These are phyloP conservation scores for Mycetomoellerius zeteki DNA, from an alignment of 1,140 invertebrate species.

Conservation along the genomic window DNA sequence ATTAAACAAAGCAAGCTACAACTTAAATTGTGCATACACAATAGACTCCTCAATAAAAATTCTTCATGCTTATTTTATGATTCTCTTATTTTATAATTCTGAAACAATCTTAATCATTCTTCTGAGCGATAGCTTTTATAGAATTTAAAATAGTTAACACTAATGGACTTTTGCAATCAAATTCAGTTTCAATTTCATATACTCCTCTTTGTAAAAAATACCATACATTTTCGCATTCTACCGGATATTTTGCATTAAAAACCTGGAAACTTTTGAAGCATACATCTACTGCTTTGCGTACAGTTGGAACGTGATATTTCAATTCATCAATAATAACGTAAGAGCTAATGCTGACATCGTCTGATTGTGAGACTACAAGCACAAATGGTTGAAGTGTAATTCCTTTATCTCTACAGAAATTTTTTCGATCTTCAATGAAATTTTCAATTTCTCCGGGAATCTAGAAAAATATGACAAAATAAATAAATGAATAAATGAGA, in stretches of 20 bases:
- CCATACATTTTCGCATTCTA: not conserved
- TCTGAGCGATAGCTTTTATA: not conserved
- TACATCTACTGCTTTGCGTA: not conserved
- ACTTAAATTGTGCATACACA: too few species aligned
- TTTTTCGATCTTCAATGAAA: not conserved
- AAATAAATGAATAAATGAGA: too few species aligned
- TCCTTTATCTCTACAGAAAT: not conserved
- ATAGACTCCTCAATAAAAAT: too few species aligned
- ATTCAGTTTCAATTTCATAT: not conserved
- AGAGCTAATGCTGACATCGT: not conserved
- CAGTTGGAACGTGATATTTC: not conserved
- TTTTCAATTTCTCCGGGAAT: not conserved
- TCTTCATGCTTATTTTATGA: too few species aligned
- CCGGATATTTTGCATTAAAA: not conserved
- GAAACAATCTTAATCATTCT: not conserved
- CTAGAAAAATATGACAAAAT: not conserved
- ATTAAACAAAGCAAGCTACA: too few species aligned
- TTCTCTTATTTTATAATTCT: too few species aligned
- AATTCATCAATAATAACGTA: not conserved
- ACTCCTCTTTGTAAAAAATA: not conserved
- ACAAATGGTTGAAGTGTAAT: not conserved
- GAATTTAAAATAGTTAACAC: conserved; percentile 3
- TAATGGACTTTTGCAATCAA: not conserved
- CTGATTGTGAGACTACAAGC: not conserved
- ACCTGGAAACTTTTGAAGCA: not conserved